These are phyloP conservation scores for Paguma larvata DNA, from an alignment of 2,797 vertebrate genomes.

Conservation along the genomic window DNA sequence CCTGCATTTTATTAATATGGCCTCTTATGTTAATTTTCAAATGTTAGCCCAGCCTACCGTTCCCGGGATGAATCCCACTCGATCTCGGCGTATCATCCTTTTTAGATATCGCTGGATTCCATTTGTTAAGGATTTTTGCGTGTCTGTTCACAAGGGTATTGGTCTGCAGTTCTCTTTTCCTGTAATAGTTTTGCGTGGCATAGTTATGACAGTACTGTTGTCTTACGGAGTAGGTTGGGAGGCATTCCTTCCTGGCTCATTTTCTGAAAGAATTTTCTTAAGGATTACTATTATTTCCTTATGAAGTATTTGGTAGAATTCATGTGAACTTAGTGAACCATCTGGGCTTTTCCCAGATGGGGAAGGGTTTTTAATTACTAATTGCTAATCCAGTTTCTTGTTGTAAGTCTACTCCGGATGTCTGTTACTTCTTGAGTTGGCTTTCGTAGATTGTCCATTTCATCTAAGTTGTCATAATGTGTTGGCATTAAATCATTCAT, in stretches of 20 bases:
- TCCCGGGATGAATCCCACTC: not conserved
- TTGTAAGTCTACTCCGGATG: not conserved
- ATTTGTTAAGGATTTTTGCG: not conserved
- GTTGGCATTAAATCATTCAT: not conserved
- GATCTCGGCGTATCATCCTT: not conserved
- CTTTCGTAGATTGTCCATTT: not conserved
- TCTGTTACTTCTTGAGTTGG: not conserved
- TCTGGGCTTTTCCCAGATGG: not conserved
- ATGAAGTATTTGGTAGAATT: not conserved
- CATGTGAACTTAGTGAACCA: not conserved
- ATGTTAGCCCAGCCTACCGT: not conserved
- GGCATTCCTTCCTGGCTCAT: not conserved
- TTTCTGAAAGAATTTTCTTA: not conserved
- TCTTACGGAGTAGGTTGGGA: not conserved
- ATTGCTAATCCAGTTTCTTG: not conserved
- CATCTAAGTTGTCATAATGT: not conserved
- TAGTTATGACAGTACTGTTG: not conserved
- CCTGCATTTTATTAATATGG: not conserved
- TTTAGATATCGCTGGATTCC: not conserved
- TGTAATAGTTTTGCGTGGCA: not conserved
- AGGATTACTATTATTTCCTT: not conserved
- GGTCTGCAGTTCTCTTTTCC: not conserved
- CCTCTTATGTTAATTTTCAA: not conserved
- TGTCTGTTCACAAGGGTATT: accelerated
- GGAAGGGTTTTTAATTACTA: not conserved